Percentiles rank a stretch among this genome's conserved stretches.
phyloP scores from a whole-genome alignment of 2,888 invertebrate genomes.

The Mythimna loreyi region DNA sequence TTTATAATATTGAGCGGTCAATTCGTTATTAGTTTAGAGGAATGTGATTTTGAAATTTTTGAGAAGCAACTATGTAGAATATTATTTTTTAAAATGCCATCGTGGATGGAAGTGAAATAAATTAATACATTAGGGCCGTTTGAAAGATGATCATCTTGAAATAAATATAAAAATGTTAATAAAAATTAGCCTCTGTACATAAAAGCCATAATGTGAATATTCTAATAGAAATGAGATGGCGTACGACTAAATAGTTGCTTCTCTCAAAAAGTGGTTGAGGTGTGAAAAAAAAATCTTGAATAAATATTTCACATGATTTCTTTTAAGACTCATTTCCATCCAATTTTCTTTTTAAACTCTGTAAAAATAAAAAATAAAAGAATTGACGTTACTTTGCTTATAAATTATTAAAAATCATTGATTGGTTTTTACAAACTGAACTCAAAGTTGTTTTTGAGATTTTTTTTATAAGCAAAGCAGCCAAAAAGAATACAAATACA shows the following conservation, averaged over 20 bases:
- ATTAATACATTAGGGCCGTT: slow-evolving; percentile 2
- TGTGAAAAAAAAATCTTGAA: slow-evolving; percentile 40
- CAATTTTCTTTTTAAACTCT: slow-evolving; percentile 55
- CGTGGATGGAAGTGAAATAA: not conserved
- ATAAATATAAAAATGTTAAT: slow-evolving; percentile 10
- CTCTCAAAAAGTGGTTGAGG: slow-evolving; percentile 11
- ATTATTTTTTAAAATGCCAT: not conserved
- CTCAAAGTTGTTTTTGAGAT: not conserved
- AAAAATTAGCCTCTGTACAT: slow-evolving; percentile 30
- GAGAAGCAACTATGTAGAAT: slow-evolving; percentile 7
- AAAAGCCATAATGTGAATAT: slow-evolving; percentile 22
- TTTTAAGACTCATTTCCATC: slow-evolving; percentile 48
- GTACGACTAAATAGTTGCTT: not conserved
- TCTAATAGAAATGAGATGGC: not conserved
- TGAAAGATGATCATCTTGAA: not conserved
- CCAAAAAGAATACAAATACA: slow-evolving; percentile 32
- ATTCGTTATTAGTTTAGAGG: slow-evolving; percentile 57
- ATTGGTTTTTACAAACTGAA: not conserved
- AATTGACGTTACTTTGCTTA: slow-evolving; percentile 26
- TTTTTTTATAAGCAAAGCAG: slow-evolving; percentile 32
- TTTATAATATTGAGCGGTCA: slow-evolving; percentile 63
- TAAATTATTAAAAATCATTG: slow-evolving; percentile 6
- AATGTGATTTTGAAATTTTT: slow-evolving; percentile 64
- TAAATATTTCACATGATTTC: slow-evolving; percentile 61
- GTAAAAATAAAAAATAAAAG: slow-evolving; percentile 57